Evolutionary conservation across 2,888 invertebrate species (phyloP).

Genomic region (Drosophila neonasuta): DNA sequence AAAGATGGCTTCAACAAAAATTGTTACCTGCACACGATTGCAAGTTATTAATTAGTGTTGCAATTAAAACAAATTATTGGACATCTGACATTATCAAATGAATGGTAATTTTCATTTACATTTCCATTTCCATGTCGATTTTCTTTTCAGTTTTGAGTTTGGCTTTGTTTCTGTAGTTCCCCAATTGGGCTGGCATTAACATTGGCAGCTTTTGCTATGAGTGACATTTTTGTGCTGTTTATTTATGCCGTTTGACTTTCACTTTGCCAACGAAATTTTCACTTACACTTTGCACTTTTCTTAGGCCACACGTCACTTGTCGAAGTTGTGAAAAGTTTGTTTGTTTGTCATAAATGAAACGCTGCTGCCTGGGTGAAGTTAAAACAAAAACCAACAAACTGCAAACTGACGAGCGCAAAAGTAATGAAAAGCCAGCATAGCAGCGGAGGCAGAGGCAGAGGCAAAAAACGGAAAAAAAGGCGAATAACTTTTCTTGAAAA

Average conservation of each 20-base stretch:
- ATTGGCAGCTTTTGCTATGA: conserved; percentile 13
- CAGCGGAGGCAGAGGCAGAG: conserved; percentile 5
- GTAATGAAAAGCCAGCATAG: conserved; percentile 66
- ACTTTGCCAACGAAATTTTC: conserved; percentile 55
- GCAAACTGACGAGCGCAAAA: conserved; percentile 54
- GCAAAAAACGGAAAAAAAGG: conserved; percentile 6
- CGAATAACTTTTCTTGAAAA: conserved; percentile 52
- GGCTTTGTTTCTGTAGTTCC: conserved; percentile 1
- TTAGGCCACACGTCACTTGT: conserved; percentile 70
- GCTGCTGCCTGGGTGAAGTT: conserved; percentile 28
- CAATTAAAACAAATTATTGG: conserved; percentile 58
- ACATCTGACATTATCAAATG: conserved; percentile 32
- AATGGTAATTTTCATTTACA: conserved; percentile 26
- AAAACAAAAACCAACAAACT: conserved; percentile 48
- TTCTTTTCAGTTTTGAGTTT: conserved; percentile 1
- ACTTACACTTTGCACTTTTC: conserved; percentile 66
- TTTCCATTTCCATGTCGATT: conserved; percentile 26
- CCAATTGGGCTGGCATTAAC: conserved; percentile 18
- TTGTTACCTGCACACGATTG: conserved; percentile 41
- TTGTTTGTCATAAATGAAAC: conserved; percentile 73
- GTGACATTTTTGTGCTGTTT: conserved; percentile 54
- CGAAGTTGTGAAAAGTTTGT: conserved; percentile 65
- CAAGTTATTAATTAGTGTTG: conserved; percentile 64
- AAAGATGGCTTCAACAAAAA: background rate
- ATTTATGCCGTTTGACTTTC: conserved; percentile 77